Evolutionary conservation across 2,888 invertebrate genomes (phyloP).

Genomic region (Melanargia galathea): DNA sequence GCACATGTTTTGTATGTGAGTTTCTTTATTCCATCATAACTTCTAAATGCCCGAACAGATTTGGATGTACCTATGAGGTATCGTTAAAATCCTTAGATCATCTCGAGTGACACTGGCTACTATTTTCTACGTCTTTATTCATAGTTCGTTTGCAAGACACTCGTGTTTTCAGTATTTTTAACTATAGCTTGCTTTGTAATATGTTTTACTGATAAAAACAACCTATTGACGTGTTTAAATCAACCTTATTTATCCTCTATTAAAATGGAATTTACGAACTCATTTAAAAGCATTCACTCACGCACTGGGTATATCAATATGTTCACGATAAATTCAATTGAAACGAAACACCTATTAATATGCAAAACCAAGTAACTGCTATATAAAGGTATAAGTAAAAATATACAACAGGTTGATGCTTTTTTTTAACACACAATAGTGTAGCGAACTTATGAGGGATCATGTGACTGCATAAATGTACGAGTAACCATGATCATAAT

Average conservation of each 20-base stretch:
- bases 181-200: no score
- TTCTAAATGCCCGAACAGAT: no score
- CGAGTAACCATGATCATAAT: conserved; percentile 46
- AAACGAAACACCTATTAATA: background rate
- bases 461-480: conserved; percentile 51
- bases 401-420: background rate
- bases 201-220: no score
- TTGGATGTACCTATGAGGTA: no score
- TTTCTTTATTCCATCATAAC: no score
- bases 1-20: no score
- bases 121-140: no score
- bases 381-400: background rate
- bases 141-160: no score
- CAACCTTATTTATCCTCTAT: background rate
- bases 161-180: no score
- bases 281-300: background rate
- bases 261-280: background rate
- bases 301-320: background rate
- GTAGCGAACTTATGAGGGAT: conserved; percentile 38
- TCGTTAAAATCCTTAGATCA: no score
- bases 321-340: background rate
- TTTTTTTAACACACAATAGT: conserved; percentile 12
- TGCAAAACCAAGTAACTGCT: background rate
- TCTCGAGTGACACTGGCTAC: no score
- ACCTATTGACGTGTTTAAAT: no score